Conservation (phyloP, 2,888 invertebrate genomes). For the Dorcus hopei region DNA sequence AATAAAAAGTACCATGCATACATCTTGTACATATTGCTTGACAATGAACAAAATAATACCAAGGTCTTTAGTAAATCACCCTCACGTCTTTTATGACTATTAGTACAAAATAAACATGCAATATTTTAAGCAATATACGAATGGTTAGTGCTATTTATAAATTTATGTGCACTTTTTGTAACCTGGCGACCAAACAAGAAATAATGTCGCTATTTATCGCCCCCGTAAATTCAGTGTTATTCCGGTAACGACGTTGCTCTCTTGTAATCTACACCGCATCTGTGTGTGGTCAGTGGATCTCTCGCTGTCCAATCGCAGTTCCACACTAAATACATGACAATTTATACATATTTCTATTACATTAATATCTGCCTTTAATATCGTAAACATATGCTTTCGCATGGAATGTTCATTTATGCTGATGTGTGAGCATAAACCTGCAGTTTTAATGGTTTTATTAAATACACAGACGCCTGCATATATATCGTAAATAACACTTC, state of each 20-base stretch:
- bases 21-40: neutral
- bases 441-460: slow-evolving; percentile 42
- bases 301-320: slow-evolving; percentile 3
- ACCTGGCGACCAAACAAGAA: slow-evolving; percentile 7
- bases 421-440: slow-evolving; percentile 40
- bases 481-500: slow-evolving; percentile 27
- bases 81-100: slow-evolving; percentile 2
- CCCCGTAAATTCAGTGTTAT: slow-evolving; percentile 10
- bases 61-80: slow-evolving; percentile 6
- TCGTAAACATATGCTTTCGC: slow-evolving; percentile 1
- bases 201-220: slow-evolving; percentile 13
- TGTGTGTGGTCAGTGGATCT: slow-evolving; percentile 8
- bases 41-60: slow-evolving; percentile 5
- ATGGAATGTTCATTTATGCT: slow-evolving; percentile 36
- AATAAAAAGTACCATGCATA: neutral
- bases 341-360: slow-evolving; percentile 3
- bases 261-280: slow-evolving; percentile 10
- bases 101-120: slow-evolving; percentile 2
- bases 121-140: slow-evolving; percentile 1
- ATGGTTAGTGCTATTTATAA: slow-evolving; percentile 4
- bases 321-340: slow-evolving; percentile 3
- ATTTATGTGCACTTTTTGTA: slow-evolving; percentile 6
- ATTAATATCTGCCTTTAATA: slow-evolving; percentile 1
- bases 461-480: slow-evolving; percentile 36
- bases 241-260: slow-evolving; percentile 5